Evolutionary conservation across 1,140 invertebrate species (phyloP).

Genomic region (Theocolax elegans): DNA sequence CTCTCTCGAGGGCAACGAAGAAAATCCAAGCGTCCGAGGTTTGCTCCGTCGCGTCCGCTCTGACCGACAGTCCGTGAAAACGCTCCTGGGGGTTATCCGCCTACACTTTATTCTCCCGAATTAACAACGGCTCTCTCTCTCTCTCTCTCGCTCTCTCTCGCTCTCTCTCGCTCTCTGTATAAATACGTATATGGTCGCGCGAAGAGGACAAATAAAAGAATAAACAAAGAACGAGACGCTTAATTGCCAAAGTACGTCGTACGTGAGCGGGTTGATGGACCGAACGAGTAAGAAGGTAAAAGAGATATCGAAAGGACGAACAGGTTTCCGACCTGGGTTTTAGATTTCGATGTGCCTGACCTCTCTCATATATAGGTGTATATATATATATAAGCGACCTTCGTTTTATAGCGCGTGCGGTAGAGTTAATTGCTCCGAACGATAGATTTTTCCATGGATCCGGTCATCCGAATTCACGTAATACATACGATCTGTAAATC

Average conservation of each 20-base stretch:
- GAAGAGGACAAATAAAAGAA: conserved; percentile 23
- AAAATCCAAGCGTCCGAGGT: conserved; percentile 7
- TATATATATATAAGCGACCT: too few relatives aligned
- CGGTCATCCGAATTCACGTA: too few relatives aligned
- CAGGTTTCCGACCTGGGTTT: background rate
- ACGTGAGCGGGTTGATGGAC: conserved; percentile 20
- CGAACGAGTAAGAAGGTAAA: background rate
- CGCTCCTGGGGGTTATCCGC: conserved; percentile 13
- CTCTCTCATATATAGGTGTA: too few relatives aligned
- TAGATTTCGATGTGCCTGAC: too few relatives aligned
- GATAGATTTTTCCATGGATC: too few relatives aligned
- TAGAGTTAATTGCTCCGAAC: too few relatives aligned
- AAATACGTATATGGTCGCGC: background rate
- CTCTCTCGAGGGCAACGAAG: background rate
- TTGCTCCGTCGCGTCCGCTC: conserved; percentile 8
- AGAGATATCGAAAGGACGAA: conserved; percentile 23
- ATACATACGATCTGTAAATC: too few relatives aligned
- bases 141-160: too few relatives aligned
- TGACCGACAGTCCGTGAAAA: conserved; percentile 38
- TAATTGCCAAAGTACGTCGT: conserved; percentile 31
- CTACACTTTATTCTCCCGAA: conserved; percentile 26
- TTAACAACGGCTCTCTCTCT: conserved; percentile 31
- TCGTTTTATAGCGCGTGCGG: too few relatives aligned
- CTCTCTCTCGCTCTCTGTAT: too few relatives aligned
- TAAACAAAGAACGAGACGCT: conserved; percentile 21